Conservation (phyloP, 35 echinoderm and acorn worm genomes). For the Heliocidaris erythrogramma region DNA sequence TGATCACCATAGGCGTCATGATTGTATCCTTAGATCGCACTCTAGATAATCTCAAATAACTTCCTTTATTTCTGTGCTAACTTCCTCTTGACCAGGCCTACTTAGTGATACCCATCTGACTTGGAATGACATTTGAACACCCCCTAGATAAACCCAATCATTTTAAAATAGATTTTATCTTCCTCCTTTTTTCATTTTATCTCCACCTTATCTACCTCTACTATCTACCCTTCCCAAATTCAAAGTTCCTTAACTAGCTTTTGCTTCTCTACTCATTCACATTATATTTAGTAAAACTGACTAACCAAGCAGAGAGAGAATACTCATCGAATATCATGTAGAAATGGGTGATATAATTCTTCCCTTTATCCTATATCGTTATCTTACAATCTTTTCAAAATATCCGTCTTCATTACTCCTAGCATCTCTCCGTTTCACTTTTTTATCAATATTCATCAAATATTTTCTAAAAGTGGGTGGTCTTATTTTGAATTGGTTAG, state of each 20-base stretch:
- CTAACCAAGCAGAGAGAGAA: no score
- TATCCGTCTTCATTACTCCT: neutral
- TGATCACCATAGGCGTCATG: neutral
- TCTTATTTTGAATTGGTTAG: no score
- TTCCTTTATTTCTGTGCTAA: neutral
- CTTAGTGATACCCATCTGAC: neutral
- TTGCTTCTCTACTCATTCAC: no score
- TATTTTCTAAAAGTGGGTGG: no score
- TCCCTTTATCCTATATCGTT: no score
- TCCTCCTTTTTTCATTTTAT: neutral
- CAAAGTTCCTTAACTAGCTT: no score
- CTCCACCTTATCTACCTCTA: neutral
- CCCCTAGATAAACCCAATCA: neutral
- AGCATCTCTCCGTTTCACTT: neutral
- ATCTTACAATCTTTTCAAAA: neutral
- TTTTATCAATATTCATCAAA: no score
- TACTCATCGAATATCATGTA: no score
- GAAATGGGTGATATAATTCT: no score
- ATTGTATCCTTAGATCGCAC: neutral
- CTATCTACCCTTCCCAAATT: neutral
- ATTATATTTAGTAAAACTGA: no score
- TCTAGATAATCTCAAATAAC: constrained; percentile 11
- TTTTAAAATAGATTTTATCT: neutral
- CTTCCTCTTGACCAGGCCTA: neutral
- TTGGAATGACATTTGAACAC: constrained; percentile 2